Evolutionary conservation across 2,113 vertebrate genomes (phyloP), one percentile per base, ranked within the genome.

Genomic region (Syngnathoides biaculeatus): DNA sequence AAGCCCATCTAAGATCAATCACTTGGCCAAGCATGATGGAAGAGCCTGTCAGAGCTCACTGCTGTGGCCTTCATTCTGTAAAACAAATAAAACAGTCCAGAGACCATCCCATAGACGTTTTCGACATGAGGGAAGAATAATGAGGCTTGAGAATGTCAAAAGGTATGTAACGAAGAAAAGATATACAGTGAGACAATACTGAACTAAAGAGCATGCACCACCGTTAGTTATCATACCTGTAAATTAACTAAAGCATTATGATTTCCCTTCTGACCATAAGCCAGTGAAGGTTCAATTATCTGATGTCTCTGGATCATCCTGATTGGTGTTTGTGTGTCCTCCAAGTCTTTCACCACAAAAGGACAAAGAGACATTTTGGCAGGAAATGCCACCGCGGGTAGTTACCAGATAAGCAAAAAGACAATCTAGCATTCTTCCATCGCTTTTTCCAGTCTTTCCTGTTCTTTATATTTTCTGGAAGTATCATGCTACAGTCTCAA

Each of bases 1-100:
- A 74, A 85, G 82, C 84, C 80, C 74, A 76, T 87, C 76, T 77
- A 75, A 89, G 86, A 90, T 92, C 88, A 86, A 92, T 92, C 89
- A 86, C 80, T 9, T 60, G 77, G 72, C 66, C 52, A 69, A 71
- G 79, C 68, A 79, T 90, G 89, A 92, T 91, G 86, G 87, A 91
- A 82, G 72, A 85, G 80, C 83, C 89, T 86, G 89, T 91, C 90
- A 87, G 69, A 42, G 73, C 75, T 68, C 67, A 68, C 79, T 70
- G 81, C 72, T 72, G 78, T 81, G 84, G 89, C 91, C 89, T 92
- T 88, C 86, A 89, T 87, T 87, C 79, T 57, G 74, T 84, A 79
- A 88, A 86, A 88, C 79, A 87, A 90, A 88, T 85, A 84, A 82
- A 90, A 87, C 62, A 65, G 68, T 81, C 69, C 67, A 53, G 66